Conservation (phyloP, 1,140 invertebrate species). For the Cotesia vestalis region DNA sequence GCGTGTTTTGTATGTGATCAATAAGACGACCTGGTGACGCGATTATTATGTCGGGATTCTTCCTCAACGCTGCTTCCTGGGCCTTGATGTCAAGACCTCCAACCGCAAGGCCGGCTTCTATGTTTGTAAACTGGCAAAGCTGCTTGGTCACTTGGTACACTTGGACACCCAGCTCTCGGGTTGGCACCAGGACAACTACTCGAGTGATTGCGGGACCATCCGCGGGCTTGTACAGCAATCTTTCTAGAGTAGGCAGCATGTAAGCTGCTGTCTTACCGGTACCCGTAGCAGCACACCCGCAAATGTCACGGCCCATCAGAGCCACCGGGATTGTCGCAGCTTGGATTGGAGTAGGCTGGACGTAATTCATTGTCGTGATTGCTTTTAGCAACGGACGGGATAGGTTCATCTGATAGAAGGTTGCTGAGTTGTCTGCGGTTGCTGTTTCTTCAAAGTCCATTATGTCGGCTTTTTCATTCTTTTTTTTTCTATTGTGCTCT, state of each 20-base stretch:
- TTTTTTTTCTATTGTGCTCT: slow-evolving; percentile 49
- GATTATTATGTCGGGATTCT: slow-evolving; percentile 96
- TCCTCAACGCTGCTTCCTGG: slow-evolving; percentile 70
- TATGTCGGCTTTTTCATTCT: slow-evolving; percentile 64
- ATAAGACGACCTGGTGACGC: slow-evolving; percentile 97
- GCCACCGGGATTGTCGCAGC: slow-evolving; percentile 93
- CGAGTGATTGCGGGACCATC: slow-evolving; percentile 76
- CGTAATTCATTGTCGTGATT: slow-evolving; percentile 85
- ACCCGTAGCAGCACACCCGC: slow-evolving; percentile 96
- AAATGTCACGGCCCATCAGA: slow-evolving; percentile 87
- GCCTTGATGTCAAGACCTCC: slow-evolving; percentile 94
- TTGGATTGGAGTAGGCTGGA: slow-evolving; percentile 97
- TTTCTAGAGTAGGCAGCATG: slow-evolving; percentile 96
- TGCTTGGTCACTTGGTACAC: slow-evolving; percentile 94
- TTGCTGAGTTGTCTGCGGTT: slow-evolving; percentile 74
- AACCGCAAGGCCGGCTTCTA: slow-evolving; percentile 85
- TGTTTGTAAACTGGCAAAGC: slow-evolving; percentile 85
- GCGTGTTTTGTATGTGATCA: slow-evolving; percentile 82
- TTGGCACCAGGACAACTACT: slow-evolving; percentile 94
- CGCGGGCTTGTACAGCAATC: slow-evolving; percentile 82
- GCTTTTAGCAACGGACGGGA: slow-evolving; percentile 91
- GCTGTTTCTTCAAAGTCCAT: slow-evolving; percentile 80
- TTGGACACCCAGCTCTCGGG: slow-evolving; percentile 95
- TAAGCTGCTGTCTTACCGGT: slow-evolving; percentile 99
- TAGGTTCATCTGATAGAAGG: slow-evolving; percentile 94